Percentiles rank a stretch among this genome's conserved stretches.
Evolutionary conservation across 2,113 vertebrate species (phyloP).

Genomic region (Labeo rohita): DNA sequence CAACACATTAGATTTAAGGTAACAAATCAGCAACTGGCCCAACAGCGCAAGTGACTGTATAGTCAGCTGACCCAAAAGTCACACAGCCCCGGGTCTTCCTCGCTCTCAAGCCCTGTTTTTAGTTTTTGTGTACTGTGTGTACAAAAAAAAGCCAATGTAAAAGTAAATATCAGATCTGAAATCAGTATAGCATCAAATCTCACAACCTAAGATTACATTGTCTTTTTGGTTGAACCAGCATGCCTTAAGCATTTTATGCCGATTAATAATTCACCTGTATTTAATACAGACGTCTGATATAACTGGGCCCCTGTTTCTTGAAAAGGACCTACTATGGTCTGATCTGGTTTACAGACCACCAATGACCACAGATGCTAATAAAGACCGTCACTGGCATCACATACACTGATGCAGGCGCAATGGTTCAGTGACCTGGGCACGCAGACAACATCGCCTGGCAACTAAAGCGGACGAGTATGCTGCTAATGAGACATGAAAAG

Average conservation of each 20-base stretch:
- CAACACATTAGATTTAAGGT: not conserved
- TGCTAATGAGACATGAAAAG: constrained; percentile 27
- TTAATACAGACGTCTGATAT: not conserved
- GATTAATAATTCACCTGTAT: not conserved
- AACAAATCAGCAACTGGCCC: not conserved
- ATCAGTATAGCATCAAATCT: not conserved
- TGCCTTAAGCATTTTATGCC: not conserved
- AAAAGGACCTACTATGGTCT: not conserved
- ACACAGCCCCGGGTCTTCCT: not conserved
- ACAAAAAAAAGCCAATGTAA: not conserved
- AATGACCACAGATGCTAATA: not conserved
- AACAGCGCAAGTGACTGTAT: not conserved
- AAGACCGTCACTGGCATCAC: not conserved
- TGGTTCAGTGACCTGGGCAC: constrained; percentile 19
- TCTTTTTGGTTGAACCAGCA: not conserved
- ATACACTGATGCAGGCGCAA: not conserved
- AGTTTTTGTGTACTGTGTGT: not conserved
- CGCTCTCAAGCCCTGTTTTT: not conserved
- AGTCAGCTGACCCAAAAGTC: not conserved
- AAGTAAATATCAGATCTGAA: not conserved
- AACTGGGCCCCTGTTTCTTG: not conserved
- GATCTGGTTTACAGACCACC: not conserved
- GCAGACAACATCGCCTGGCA: constrained; percentile 31
- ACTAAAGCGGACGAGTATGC: not conserved
- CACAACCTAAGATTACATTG: not conserved